Percentiles rank a stretch among this genome's conserved stretches.
Conservation (phyloP, 2,113 vertebrate species). For the Cebidichthys violaceus region DNA sequence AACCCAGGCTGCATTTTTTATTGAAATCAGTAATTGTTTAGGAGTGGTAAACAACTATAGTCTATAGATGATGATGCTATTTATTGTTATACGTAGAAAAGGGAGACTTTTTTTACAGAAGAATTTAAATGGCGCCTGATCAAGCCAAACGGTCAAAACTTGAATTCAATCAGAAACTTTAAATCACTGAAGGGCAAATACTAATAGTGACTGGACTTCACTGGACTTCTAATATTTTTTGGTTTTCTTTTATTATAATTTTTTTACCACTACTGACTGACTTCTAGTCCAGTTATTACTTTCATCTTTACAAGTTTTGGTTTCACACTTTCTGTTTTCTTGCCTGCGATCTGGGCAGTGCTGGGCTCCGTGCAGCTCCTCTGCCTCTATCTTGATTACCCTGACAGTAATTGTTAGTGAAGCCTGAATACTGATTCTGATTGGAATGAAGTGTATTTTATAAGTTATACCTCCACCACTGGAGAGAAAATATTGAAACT, state of each 20-base stretch:
- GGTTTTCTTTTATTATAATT: too few species aligned
- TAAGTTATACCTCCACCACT: not conserved
- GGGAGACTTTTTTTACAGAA: not conserved
- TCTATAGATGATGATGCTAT: not conserved
- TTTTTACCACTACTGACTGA: not conserved
- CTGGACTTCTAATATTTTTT: not conserved
- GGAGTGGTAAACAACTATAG: not conserved
- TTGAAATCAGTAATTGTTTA: not conserved
- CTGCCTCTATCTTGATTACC: conserved; percentile 24
- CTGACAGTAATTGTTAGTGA: conserved; percentile 32
- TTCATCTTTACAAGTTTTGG: not conserved
- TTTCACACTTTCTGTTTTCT: conserved; percentile 25
- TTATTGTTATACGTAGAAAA: not conserved
- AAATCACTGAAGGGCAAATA: not conserved
- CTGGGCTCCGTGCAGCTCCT: conserved; percentile 14
- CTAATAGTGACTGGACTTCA: not conserved
- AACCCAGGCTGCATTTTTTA: not conserved
- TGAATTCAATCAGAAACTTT: not conserved
- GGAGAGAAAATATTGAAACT: conserved; percentile 16
- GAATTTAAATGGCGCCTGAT: too few species aligned
- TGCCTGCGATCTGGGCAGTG: not conserved
- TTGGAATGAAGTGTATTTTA: conserved; percentile 22
- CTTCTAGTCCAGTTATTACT: not conserved
- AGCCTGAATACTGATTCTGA: conserved; percentile 17
- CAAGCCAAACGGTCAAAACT: not conserved